A percentile compares a stretch with the other conserved stretches of the same genome.
Evolutionary conservation across 1,140 invertebrate genomes (phyloP).

Genomic region (Macrocentrus cingulum): DNA sequence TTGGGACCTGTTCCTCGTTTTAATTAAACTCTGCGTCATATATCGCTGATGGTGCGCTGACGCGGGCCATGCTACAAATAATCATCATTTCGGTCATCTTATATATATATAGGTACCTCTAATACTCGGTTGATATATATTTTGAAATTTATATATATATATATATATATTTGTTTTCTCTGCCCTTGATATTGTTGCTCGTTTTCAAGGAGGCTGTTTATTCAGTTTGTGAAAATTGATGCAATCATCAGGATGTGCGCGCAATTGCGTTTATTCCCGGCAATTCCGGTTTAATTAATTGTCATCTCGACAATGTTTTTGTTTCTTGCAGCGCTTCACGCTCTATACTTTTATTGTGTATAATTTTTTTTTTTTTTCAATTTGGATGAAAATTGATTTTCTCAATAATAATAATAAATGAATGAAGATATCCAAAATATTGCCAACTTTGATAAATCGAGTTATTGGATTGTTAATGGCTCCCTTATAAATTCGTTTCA

Average conservation of each 20-base stretch:
- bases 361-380: neutral
- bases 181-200: neutral
- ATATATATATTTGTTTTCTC: neutral
- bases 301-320: conserved; percentile 30
- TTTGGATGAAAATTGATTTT: no score
- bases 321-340: conserved; percentile 16
- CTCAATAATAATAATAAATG: no score
- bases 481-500: no score
- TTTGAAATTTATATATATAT: no score
- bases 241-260: conserved; percentile 48
- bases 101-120: no score
- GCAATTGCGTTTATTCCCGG: conserved; percentile 55
- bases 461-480: no score
- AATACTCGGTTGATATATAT: no score
- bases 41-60: conserved; percentile 13
- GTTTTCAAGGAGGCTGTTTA: conserved; percentile 7
- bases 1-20: conserved; percentile 51
- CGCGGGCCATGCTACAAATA: neutral
- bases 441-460: no score
- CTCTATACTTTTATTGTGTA: neutral
- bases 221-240: conserved; percentile 24
- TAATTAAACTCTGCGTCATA: conserved; percentile 47
- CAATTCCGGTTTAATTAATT: conserved; percentile 56
- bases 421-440: no score
- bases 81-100: no score